Base-by-base conservation (phyloP, 1,140 invertebrate genomes). In the Idris sp. region DNA sequence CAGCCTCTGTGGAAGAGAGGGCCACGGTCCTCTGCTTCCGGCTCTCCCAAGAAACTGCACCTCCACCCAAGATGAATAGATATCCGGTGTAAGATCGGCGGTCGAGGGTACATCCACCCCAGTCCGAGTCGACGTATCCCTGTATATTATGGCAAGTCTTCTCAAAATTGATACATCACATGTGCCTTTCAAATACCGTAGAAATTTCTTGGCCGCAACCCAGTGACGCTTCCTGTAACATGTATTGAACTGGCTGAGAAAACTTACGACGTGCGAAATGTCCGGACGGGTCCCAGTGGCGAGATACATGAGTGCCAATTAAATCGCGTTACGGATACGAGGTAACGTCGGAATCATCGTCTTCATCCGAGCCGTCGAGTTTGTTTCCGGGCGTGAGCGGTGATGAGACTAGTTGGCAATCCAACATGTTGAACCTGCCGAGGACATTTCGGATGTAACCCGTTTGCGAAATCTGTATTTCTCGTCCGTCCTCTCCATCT, bases 51-150 rank as follows among this genome's bases (percentile, higher is more conserved):
- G 22, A 25, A 8, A 25, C 22, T 4, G 22, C 22, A 8, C 4
- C 22, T 4, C 22, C 22, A 8, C 22, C 22, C 4, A 25, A 8
- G 8, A 4, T 4, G 22, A 25, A 25, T 8, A 25, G 4, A 25
- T 25, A 30, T 11, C 62, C 16, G 11, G 31, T 8, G 16, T 58
- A 76, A 0, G 59, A 40, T 76, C 67, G 1, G 53, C 25, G 15
- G 41, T 16, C 15, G 46, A 38, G 7, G 56, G 28, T 30, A 30
- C 28, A 30, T 2, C 28, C 28, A 9, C 28, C 28, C 28, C 28
- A 30, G 28, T 30, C 28, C 9, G 28, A 6, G 28, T 30, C 28
- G 2, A 30, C 28, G 8, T 9, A 30, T 25, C 10, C 2, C n/a
- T n/a, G n/a, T n/a, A n/a, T n/a, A n/a, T n/a, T n/a, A n/a, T n/a